Evolutionary conservation across 2,797 vertebrate species (phyloP).

Genomic region (Cetoscarus ocellatus): DNA sequence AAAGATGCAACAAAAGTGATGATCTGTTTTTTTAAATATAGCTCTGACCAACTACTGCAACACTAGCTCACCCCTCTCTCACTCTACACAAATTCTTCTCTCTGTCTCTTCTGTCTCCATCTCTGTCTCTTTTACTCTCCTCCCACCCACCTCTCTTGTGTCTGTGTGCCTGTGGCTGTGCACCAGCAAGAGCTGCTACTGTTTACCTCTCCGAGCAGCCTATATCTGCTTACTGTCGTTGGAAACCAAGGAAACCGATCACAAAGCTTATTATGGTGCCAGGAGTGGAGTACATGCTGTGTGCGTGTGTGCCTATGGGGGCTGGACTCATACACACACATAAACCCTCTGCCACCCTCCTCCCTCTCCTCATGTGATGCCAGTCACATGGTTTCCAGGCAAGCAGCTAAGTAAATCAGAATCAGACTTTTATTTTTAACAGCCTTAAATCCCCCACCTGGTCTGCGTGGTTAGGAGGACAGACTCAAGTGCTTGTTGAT

Average conservation of each 20-base stretch:
- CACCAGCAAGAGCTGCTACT: constrained; percentile 65
- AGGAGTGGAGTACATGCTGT: constrained; percentile 52
- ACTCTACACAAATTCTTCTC: constrained; percentile 36
- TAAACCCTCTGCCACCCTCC: constrained; percentile 38
- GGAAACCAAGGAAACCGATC: constrained; percentile 83
- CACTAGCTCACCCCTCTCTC: constrained; percentile 23
- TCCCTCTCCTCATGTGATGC: constrained; percentile 81
- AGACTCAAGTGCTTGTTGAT: constrained; percentile 44
- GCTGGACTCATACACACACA: constrained; percentile 21
- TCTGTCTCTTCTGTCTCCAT: constrained; percentile 33
- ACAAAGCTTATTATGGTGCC: constrained; percentile 82
- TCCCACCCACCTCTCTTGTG: constrained; percentile 32
- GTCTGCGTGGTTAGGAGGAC: constrained; percentile 64
- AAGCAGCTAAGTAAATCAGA: constrained; percentile 85
- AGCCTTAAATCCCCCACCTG: constrained; percentile 77
- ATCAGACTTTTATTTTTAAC: constrained; percentile 87
- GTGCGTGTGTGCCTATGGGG: constrained; percentile 40
- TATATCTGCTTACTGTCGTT: constrained; percentile 83
- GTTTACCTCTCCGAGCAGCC: constrained; percentile 76
- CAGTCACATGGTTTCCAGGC: constrained; percentile 87
- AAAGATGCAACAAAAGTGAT: not conserved
- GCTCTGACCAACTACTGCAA: constrained; percentile 25
- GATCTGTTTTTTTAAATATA: not conserved
- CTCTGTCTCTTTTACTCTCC: constrained; percentile 37
- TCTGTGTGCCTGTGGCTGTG: constrained; percentile 57